These are phyloP conservation scores for Cataglyphis rosenhaueri DNA, from an alignment of 2,888 invertebrate genomes.

Conservation along the genomic window DNA sequence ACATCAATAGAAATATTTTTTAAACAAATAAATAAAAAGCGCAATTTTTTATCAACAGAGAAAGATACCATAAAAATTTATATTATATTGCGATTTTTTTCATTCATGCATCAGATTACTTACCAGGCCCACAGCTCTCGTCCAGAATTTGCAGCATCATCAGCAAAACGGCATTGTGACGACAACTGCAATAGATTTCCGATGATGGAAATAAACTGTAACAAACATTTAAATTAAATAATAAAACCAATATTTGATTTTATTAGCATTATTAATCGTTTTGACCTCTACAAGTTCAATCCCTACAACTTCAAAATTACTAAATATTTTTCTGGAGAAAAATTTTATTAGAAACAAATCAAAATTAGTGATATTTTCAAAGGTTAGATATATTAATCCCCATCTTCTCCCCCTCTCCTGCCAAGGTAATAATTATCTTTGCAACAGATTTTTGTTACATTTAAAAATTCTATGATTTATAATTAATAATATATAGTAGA, in stretches of 20 bases:
- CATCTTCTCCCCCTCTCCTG: too few relatives aligned
- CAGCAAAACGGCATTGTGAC: not conserved
- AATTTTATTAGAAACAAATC: not conserved
- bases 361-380: slow-evolving; percentile 14
- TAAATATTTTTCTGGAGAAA: not conserved
- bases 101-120: slow-evolving; percentile 37
- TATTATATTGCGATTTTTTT: not conserved
- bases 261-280: not conserved
- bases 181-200: not conserved
- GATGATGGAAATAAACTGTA: slow-evolving; percentile 25
- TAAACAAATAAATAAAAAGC: not conserved
- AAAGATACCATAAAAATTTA: not conserved
- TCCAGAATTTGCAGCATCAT: not conserved
- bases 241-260: slow-evolving; percentile 8
- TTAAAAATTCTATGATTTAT: not conserved
- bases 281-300: not conserved
- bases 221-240: slow-evolving; percentile 22
- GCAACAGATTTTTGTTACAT: not conserved
- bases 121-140: not conserved
- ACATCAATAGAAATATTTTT: not conserved
- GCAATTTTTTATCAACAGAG: not conserved
- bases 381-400: not conserved
- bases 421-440: not conserved
- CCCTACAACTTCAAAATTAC: not conserved
- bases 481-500: not conserved